Evolutionary conservation across 2,888 invertebrate genomes (phyloP).

Genomic region (Creontiades dilutus): DNA sequence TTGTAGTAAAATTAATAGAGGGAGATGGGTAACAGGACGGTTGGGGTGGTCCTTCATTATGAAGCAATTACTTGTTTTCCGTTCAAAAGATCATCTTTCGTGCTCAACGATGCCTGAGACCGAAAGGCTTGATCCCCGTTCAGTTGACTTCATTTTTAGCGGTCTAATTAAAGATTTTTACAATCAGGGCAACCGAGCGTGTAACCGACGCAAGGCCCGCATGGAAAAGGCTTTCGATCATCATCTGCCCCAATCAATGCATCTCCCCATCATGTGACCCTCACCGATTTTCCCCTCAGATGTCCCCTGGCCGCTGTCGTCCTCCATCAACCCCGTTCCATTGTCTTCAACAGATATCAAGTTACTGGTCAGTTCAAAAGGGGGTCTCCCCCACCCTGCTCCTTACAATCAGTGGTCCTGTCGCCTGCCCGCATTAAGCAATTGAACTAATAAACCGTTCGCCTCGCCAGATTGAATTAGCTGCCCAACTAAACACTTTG

Average conservation of each 20-base stretch:
- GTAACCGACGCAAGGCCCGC: slow-evolving; percentile 44
- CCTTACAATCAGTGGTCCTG: slow-evolving; percentile 50
- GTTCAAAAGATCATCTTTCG: slow-evolving; percentile 40
- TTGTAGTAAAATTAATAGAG: no score
- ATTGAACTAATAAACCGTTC: slow-evolving; percentile 64
- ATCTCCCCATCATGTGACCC: slow-evolving; percentile 39
- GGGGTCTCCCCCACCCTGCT: background rate
- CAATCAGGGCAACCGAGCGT: slow-evolving; percentile 58
- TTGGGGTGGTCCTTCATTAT: no score
- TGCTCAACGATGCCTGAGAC: slow-evolving; percentile 10
- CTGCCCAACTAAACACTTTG: slow-evolving; percentile 59
- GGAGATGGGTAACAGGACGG: no score
- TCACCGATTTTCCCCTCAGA: slow-evolving; percentile 54
- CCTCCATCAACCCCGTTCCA: slow-evolving; percentile 51
- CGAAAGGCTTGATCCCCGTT: slow-evolving; percentile 27
- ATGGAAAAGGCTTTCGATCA: slow-evolving; percentile 34
- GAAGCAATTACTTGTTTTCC: background rate
- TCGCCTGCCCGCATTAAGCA: slow-evolving; percentile 65
- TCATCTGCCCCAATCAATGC: slow-evolving; percentile 3
- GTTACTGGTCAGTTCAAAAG: slow-evolving; percentile 62
- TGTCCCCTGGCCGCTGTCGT: slow-evolving; percentile 24
- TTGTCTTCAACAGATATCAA: slow-evolving; percentile 65
- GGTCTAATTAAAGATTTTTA: slow-evolving; percentile 64
- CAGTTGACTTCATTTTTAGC: slow-evolving; percentile 61
- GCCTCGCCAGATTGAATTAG: slow-evolving; percentile 60